A percentile compares a stretch with the other conserved stretches of the same genome.
phyloP scores from a whole-genome alignment of 2,797 vertebrate genomes.

The Epinephelus coioides region DNA sequence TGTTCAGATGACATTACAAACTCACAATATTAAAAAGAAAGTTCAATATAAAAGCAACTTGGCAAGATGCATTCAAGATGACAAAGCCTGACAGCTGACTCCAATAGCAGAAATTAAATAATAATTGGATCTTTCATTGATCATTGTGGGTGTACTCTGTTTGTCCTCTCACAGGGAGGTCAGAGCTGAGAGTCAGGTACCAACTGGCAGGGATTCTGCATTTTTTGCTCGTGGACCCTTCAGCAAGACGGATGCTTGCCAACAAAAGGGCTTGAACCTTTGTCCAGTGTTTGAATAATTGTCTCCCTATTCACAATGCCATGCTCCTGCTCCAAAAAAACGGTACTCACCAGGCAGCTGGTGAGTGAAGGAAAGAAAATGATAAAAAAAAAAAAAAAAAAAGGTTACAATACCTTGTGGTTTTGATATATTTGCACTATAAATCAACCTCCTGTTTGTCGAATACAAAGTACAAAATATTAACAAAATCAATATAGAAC shows the following conservation, averaged over 20 bases:
- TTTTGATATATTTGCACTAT: conserved; percentile 14
- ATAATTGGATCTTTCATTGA: conserved; percentile 65
- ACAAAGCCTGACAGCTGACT: conserved; percentile 32
- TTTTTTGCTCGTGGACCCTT: conserved; percentile 60
- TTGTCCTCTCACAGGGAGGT: conserved; percentile 63
- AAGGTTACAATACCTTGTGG: not conserved
- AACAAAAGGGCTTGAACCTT: conserved; percentile 65
- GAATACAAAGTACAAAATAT: conserved; percentile 15
- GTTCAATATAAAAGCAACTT: not conserved
- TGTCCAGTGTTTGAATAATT: conserved; percentile 72
- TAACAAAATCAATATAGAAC: not conserved
- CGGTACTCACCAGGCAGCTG: conserved; percentile 16
- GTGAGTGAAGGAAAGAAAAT: conserved; percentile 20
- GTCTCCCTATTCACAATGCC: conserved; percentile 55
- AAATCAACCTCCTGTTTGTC: conserved; percentile 15
- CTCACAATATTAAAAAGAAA: not conserved
- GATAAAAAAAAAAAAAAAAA: conserved; percentile 9
- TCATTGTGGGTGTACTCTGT: conserved; percentile 51
- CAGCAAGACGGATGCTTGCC: conserved; percentile 69
- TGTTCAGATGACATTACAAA: conserved; percentile 11
- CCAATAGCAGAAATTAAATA: conserved; percentile 57
- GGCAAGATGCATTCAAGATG: conserved; percentile 36
- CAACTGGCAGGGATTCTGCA: conserved; percentile 60
- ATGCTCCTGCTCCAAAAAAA: conserved; percentile 41
- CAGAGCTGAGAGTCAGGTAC: conserved; percentile 56